Conservation (phyloP, 2,113 vertebrate species). For the Chaetura pelagica region DNA sequence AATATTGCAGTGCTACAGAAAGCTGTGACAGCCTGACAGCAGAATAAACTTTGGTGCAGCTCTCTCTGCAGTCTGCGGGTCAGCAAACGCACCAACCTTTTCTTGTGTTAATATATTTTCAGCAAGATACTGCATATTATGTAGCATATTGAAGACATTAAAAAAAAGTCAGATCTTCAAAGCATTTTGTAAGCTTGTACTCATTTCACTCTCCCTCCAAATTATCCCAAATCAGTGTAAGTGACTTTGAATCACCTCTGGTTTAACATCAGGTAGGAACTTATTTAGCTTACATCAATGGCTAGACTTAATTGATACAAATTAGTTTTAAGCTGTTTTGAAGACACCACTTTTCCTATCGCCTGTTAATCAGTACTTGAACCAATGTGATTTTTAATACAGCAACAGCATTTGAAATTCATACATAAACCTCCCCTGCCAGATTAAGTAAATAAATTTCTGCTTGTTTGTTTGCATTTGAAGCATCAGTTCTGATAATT, state of each 20-base stretch:
- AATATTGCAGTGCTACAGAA: background rate
- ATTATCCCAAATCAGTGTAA: background rate
- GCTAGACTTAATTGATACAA: background rate
- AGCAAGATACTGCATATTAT: background rate
- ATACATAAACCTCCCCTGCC: background rate
- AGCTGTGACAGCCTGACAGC: background rate
- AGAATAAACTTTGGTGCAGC: background rate
- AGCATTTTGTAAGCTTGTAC: background rate
- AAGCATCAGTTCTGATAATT: background rate
- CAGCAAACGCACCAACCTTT: background rate
- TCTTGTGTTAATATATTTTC: background rate
- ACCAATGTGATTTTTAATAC: background rate
- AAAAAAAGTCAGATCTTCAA: background rate
- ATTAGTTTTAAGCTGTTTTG: background rate
- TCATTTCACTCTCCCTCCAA: background rate
- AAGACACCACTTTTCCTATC: background rate
- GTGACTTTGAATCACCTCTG: background rate
- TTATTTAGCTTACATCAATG: background rate
- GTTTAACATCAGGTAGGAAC: background rate
- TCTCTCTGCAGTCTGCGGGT: background rate
- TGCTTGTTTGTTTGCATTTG: constrained; percentile 7
- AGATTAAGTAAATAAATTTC: constrained; percentile 20
- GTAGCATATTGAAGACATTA: background rate
- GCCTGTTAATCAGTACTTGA: background rate
- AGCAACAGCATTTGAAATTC: background rate